These are phyloP conservation scores for Augochlorella aurata DNA, from an alignment of 2,888 invertebrate species.

Conservation along the genomic window DNA sequence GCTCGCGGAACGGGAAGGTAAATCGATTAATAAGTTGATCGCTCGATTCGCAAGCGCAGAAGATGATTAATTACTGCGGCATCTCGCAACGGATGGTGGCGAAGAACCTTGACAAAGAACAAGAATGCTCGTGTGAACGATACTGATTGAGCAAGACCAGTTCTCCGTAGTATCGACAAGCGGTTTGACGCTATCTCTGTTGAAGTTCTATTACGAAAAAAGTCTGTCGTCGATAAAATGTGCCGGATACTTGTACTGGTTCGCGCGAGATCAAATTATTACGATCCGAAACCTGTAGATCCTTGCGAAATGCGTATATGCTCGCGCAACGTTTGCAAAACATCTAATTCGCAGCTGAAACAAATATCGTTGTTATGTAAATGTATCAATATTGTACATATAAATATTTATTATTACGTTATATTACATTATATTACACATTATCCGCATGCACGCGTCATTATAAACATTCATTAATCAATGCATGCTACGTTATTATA, in stretches of 20 bases:
- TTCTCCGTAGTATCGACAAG: not conserved
- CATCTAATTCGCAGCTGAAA: too few relatives aligned
- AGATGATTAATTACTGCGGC: not conserved
- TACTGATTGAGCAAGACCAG: not conserved
- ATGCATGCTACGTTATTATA: too few relatives aligned
- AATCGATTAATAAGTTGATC: not conserved
- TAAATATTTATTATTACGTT: too few relatives aligned
- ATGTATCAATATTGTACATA: too few relatives aligned
- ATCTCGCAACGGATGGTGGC: not conserved
- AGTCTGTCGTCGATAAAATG: not conserved
- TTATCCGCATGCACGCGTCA: too few relatives aligned
- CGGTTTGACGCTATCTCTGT: not conserved
- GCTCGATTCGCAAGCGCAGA: not conserved
- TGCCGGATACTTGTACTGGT: not conserved
- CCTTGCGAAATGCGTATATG: too few relatives aligned
- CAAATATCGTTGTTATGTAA: too few relatives aligned
- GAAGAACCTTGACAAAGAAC: not conserved
- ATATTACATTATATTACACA: too few relatives aligned
- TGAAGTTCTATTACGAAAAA: not conserved
- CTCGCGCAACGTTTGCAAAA: too few relatives aligned
- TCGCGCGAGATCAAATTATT: not conserved
- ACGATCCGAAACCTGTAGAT: not conserved
- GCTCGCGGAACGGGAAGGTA: not conserved
- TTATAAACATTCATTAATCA: too few relatives aligned
- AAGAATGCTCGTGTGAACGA: not conserved